Conservation (phyloP, 2,888 invertebrate species). For the Phortica okadai region DNA sequence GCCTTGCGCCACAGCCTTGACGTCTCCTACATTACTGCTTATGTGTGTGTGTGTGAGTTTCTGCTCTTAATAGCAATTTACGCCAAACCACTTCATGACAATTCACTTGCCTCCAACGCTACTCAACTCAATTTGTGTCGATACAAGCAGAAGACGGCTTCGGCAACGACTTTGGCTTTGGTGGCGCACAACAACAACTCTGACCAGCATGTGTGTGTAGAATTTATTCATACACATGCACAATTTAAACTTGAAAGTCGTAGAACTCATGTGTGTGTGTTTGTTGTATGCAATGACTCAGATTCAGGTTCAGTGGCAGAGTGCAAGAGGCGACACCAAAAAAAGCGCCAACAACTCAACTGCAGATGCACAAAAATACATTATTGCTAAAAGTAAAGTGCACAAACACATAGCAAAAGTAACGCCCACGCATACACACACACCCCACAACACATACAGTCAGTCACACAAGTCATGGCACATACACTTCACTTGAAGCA, state of each 20-base stretch:
- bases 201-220: background rate
- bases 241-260: conserved; percentile 19
- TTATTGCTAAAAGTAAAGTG: conserved; percentile 27
- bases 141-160: background rate
- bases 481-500: background rate
- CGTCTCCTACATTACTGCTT: too few relatives aligned
- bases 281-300: background rate
- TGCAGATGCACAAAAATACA: conserved; percentile 24
- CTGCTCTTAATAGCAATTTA: conserved; percentile 30
- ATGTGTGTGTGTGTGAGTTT: background rate
- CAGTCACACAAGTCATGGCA: background rate
- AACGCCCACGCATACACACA: background rate
- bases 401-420: background rate
- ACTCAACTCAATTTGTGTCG: background rate
- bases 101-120: background rate
- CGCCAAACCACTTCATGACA: conserved; percentile 8
- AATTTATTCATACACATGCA: conserved; percentile 30
- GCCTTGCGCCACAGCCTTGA: too few relatives aligned
- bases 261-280: background rate
- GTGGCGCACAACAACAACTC: background rate
- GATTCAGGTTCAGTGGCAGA: background rate
- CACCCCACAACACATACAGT: background rate
- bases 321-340: too few relatives aligned
- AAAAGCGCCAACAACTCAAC: background rate
- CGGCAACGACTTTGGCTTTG: background rate